A percentile compares a stretch with the other conserved stretches of the same genome.
Conservation (phyloP, 1,140 invertebrate genomes). For the Tetranychus urticae region DNA sequence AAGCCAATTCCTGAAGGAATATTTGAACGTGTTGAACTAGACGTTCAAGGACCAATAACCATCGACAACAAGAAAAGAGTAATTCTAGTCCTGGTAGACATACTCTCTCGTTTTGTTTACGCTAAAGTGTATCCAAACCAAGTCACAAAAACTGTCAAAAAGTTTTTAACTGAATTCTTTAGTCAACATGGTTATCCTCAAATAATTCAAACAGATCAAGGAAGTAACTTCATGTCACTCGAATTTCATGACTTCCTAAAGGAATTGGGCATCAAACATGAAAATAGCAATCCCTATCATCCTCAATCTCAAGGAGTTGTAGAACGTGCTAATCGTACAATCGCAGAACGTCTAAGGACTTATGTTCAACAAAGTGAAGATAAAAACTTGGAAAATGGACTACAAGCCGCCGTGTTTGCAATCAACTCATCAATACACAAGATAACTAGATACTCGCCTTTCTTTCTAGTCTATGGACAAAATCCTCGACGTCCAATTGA, state of each 20-base stretch:
- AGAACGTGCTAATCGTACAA: constrained; percentile 13
- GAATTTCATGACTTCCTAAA: constrained; percentile 3
- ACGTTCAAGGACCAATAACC: no score
- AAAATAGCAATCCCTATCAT: constrained; percentile 12
- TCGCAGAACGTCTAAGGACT: constrained; percentile 1
- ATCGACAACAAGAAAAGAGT: no score
- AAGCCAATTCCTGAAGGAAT: no score
- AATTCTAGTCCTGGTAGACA: no score
- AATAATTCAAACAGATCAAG: background rate
- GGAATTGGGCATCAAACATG: constrained; percentile 12
- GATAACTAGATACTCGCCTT: background rate
- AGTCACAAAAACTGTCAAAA: no score
- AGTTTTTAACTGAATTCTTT: no score
- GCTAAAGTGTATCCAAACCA: no score
- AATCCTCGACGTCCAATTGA: background rate
- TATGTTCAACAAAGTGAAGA: background rate
- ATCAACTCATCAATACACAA: background rate
- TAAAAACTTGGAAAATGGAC: background rate
- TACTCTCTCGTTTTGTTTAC: no score
- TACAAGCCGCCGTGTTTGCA: background rate
- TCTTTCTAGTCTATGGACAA: background rate
- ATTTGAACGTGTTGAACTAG: no score
- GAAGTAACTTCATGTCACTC: constrained; percentile 15
- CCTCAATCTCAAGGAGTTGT: constrained; percentile 17
- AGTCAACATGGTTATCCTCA: background rate